A percentile compares a stretch with the other conserved stretches of the same genome.
Evolutionary conservation across 2,113 vertebrate species (phyloP).

Genomic region (Phyllopteryx taeniolatus): DNA sequence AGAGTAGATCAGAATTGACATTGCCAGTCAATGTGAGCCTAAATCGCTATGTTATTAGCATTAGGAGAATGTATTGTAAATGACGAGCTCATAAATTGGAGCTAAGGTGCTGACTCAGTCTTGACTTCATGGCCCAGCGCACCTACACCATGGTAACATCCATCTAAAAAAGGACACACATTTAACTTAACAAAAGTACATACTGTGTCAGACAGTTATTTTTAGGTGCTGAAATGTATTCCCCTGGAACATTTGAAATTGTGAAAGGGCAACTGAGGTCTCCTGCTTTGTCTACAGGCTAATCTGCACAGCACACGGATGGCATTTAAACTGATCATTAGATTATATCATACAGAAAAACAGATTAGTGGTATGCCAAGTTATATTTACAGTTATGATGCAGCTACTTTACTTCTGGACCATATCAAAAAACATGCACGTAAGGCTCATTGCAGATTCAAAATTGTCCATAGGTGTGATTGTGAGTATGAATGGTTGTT

Average conservation of each 20-base stretch:
- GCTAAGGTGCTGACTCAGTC: conserved; percentile 18
- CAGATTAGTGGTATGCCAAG: conserved; percentile 43
- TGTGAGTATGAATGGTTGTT: too few species aligned
- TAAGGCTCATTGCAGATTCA: too few species aligned
- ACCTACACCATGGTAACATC: background rate
- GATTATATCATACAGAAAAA: conserved; percentile 45
- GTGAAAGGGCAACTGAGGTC: conserved; percentile 27
- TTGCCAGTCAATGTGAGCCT: background rate
- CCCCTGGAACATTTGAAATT: conserved; percentile 14
- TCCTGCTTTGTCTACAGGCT: conserved; percentile 29
- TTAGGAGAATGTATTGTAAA: conserved; percentile 8
- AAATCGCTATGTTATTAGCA: background rate
- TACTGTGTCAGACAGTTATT: background rate
- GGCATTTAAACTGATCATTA: conserved; percentile 51
- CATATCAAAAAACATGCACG: too few species aligned
- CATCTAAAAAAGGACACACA: background rate
- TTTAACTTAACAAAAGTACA: background rate
- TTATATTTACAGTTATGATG: conserved; percentile 19
- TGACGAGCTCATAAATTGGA: background rate
- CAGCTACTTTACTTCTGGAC: background rate
- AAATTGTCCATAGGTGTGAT: too few species aligned
- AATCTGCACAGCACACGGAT: conserved; percentile 56
- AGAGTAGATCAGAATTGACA: background rate
- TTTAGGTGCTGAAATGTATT: background rate
- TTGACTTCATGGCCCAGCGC: background rate